Conservation (phyloP, 2,113 vertebrate genomes). For the Melierax canorus region DNA sequence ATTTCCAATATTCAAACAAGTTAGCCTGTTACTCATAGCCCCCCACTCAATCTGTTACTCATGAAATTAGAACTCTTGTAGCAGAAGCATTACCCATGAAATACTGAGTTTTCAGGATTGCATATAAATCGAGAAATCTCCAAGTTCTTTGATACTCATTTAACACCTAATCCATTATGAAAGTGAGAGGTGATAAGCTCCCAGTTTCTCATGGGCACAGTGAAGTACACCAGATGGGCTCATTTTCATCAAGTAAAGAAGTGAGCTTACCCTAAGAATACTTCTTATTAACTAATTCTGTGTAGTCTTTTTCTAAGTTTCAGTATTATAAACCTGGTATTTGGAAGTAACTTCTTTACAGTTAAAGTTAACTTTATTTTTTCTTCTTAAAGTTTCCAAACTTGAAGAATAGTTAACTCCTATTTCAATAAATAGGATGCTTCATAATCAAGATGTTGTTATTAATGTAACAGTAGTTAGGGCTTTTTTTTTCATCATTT, state of each 20-base stretch:
- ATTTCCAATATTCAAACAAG: neutral
- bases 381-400: neutral
- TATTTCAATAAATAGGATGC: neutral
- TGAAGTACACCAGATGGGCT: neutral
- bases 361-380: neutral
- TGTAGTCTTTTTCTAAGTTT: neutral
- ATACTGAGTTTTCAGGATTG: neutral
- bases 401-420: neutral
- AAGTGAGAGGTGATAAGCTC: neutral
- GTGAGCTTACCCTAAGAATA: neutral
- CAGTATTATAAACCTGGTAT: neutral
- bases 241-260: neutral
- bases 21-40: neutral
- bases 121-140: neutral
- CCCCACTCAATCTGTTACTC: neutral
- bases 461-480: neutral
- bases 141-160: neutral
- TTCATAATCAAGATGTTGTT: neutral
- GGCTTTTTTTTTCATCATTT: conserved; percentile 37
- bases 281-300: neutral
- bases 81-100: neutral
- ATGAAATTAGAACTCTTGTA: neutral
- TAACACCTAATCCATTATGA: neutral
- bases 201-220: neutral
- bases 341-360: neutral